phyloP scores from a whole-genome alignment of 1,140 invertebrate species.

The Drosophila orosa region DNA sequence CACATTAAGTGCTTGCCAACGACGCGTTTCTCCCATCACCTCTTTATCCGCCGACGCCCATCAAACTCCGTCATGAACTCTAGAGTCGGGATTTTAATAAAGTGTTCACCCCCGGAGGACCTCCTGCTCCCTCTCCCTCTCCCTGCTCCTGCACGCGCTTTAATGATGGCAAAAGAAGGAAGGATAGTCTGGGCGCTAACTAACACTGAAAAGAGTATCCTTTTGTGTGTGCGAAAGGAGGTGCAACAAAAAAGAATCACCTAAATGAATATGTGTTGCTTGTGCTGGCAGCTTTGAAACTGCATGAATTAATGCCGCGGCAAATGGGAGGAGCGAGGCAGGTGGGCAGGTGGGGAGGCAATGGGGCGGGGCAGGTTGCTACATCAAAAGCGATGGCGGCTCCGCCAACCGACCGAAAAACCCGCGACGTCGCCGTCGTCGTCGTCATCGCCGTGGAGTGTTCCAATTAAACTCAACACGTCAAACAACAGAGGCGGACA shows the following conservation, averaged over 20 bases:
- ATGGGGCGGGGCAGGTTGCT: conserved; percentile 31
- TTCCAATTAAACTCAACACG: conserved; percentile 81
- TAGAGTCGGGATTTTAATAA: conserved; percentile 68
- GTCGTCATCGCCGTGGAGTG: conserved; percentile 58
- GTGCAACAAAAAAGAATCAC: conserved; percentile 49
- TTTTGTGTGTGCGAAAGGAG: conserved; percentile 50
- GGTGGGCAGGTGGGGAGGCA: conserved; percentile 12
- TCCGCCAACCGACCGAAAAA: conserved; percentile 23
- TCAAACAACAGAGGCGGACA: conserved; percentile 72
- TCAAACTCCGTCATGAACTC: conserved; percentile 59
- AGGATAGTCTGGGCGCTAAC: conserved; percentile 49
- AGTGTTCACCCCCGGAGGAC: conserved; percentile 32
- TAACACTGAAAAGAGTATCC: conserved; percentile 49
- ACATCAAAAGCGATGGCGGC: conserved; percentile 63
- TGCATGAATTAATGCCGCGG: conserved; percentile 75
- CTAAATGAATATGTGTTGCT: conserved; percentile 54
- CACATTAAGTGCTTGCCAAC: conserved; percentile 23
- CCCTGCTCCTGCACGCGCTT: conserved; percentile 38
- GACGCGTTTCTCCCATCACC: conserved; percentile 6
- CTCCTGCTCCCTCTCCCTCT: not conserved
- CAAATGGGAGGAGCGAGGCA: conserved; percentile 6
- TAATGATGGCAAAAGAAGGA: conserved; percentile 54
- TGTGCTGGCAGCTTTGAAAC: conserved; percentile 56
- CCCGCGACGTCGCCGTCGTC: conserved; percentile 33
- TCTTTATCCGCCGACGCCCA: conserved; percentile 15